Evolutionary conservation across 30 jellyfish, hydroid and myxozoan species (phyloP).

Genomic region (Turritopsis rubra): DNA sequence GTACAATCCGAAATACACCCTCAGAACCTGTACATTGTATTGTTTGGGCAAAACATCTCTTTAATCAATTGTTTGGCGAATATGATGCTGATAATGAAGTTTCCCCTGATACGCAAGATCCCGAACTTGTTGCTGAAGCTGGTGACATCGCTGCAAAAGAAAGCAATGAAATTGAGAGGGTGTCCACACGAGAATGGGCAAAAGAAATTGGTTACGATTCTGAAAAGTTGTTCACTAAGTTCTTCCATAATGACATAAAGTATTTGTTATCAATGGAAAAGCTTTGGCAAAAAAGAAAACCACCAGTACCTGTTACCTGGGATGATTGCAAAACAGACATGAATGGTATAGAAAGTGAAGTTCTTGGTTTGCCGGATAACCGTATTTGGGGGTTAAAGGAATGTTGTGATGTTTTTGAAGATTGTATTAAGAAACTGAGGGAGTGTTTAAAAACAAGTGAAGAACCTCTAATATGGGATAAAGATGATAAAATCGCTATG

Average conservation of each 20-base stretch:
- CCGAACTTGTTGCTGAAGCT: conserved; percentile 75
- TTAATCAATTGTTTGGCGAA: conserved; percentile 85
- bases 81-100: conserved; percentile 95
- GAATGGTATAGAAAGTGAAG: background rate
- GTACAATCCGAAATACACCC: conserved; percentile 99
- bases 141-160: conserved; percentile 9
- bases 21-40: conserved; percentile 98
- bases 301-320: conserved; percentile 82
- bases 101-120: conserved; percentile 97
- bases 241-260: conserved; percentile 60
- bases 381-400: conserved; percentile 70
- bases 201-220: conserved; percentile 64
- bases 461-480: conserved; percentile 86
- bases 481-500: conserved; percentile 95
- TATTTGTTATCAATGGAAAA: conserved; percentile 88
- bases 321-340: background rate
- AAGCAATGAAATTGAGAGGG: conserved; percentile 48
- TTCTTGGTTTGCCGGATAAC: conserved; percentile 22
- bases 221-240: conserved; percentile 70
- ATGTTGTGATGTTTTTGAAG: conserved; percentile 52
- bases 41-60: conserved; percentile 96
- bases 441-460: conserved; percentile 31
- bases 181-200: conserved; percentile 95
- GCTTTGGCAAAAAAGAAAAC: conserved; percentile 79
- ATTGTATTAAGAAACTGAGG: conserved; percentile 18